Conservation (phyloP, 2,888 invertebrate species). For the Dugesia japonica region DNA sequence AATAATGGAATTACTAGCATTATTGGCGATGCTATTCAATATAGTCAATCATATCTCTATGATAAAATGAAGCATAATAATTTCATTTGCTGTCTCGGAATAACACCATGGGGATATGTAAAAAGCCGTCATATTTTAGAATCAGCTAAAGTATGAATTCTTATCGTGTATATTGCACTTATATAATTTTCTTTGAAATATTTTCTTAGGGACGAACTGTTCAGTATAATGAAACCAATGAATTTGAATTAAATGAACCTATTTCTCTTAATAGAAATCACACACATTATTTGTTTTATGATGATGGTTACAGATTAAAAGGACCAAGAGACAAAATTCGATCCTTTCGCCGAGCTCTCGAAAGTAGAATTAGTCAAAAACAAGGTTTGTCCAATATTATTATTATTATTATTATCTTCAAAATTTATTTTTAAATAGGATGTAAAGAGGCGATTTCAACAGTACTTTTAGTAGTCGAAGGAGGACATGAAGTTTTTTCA, state of each 20-base stretch:
- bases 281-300: conserved; percentile 49
- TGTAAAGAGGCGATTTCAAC: conserved; percentile 41
- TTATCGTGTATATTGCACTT: too few species aligned
- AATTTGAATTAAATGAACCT: conserved; percentile 43
- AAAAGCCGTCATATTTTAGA: conserved; percentile 37
- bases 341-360: conserved; percentile 42
- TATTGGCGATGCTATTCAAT: conserved; percentile 47
- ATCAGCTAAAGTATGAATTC: background rate
- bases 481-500: conserved; percentile 45
- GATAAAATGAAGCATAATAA: conserved; percentile 43
- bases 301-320: conserved; percentile 43
- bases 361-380: conserved; percentile 37
- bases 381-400: too few species aligned
- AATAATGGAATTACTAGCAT: conserved; percentile 48
- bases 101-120: conserved; percentile 48
- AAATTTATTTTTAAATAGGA: too few species aligned
- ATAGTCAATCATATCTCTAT: conserved; percentile 46
- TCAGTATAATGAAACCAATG: conserved; percentile 43
- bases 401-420: too few species aligned
- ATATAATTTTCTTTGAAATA: too few species aligned
- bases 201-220: conserved; percentile 22
- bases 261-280: conserved; percentile 48
- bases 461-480: conserved; percentile 47
- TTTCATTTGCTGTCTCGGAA: conserved; percentile 45
- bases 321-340: conserved; percentile 40